These are phyloP conservation scores for Crenichthys baileyi DNA, from an alignment of 2,797 vertebrate species.

Conservation along the genomic window DNA sequence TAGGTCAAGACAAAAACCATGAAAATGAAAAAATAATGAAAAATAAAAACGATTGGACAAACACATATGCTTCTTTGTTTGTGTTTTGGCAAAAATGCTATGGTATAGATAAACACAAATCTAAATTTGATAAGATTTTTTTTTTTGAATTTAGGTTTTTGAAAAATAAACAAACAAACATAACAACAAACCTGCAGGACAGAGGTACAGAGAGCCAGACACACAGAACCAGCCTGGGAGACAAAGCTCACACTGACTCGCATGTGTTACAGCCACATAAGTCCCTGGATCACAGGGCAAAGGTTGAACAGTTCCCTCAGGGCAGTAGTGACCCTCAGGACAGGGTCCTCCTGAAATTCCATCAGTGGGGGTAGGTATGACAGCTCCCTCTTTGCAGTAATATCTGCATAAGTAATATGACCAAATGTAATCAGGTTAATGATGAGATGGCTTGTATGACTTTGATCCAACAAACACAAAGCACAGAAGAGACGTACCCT, in stretches of 20 bases:
- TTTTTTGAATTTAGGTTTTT: background rate
- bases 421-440: background rate
- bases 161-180: background rate
- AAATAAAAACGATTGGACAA: background rate
- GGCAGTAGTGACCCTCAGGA: conserved; percentile 82
- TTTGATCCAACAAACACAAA: conserved; percentile 4
- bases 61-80: background rate
- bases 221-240: conserved; percentile 86
- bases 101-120: background rate
- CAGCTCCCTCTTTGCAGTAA: conserved; percentile 79
- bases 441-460: background rate
- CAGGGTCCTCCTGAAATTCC: conserved; percentile 83
- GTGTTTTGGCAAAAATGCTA: background rate
- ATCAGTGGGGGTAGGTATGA: conserved; percentile 72
- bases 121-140: background rate
- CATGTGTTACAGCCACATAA: conserved; percentile 74
- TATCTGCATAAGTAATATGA: conserved; percentile 73
- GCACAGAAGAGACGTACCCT: conserved; percentile 74
- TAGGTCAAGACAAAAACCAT: conserved; percentile 33
- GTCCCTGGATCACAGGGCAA: conserved; percentile 83
- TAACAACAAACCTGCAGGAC: conserved; percentile 85
- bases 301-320: conserved; percentile 77
- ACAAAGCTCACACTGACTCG: conserved; percentile 82
- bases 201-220: conserved; percentile 78
- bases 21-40: background rate